Evolutionary conservation across 2,797 vertebrate genomes (phyloP).

Genomic region (Pteropus rufus): DNA sequence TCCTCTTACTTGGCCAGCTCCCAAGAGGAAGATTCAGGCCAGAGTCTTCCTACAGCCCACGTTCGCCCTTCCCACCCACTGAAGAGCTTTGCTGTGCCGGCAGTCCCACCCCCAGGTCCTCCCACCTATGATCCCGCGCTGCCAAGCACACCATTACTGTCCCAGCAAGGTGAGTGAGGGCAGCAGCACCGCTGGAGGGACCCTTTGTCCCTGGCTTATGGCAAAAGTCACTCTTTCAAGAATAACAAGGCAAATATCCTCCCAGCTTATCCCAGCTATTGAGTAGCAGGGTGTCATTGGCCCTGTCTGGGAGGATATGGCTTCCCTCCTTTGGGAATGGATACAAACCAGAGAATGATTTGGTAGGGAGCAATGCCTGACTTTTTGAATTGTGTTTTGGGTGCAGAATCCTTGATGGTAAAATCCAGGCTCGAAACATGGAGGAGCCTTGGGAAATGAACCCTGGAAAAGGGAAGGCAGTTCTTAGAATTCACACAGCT

Average conservation of each 20-base stretch:
- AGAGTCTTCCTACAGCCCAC: constrained; percentile 89
- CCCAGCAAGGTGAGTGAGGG: constrained; percentile 91
- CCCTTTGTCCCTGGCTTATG: not conserved
- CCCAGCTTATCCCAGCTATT: not conserved
- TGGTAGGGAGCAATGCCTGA: not conserved
- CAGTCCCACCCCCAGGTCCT: constrained; percentile 83
- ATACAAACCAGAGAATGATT: not conserved
- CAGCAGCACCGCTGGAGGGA: accelerated
- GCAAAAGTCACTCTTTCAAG: not conserved
- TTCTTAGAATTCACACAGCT: not conserved
- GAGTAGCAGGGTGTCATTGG: not conserved
- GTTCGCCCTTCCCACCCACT: constrained; percentile 93
- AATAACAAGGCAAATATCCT: not conserved
- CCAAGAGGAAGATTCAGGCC: constrained; percentile 91
- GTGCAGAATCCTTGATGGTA: not conserved
- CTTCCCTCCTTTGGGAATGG: not conserved
- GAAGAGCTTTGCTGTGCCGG: constrained; percentile 97
- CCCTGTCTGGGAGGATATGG: not conserved
- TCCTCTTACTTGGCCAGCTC: constrained; percentile 89
- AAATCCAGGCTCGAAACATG: not conserved
- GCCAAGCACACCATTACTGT: constrained; percentile 93
- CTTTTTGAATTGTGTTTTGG: not conserved
- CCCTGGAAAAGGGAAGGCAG: not conserved
- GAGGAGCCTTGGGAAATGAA: not conserved
- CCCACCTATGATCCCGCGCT: constrained; percentile 90